A percentile compares a stretch with the other conserved stretches of the same genome.
Evolutionary conservation across 2,797 vertebrate genomes (phyloP).

Genomic region (Paguma larvata): DNA sequence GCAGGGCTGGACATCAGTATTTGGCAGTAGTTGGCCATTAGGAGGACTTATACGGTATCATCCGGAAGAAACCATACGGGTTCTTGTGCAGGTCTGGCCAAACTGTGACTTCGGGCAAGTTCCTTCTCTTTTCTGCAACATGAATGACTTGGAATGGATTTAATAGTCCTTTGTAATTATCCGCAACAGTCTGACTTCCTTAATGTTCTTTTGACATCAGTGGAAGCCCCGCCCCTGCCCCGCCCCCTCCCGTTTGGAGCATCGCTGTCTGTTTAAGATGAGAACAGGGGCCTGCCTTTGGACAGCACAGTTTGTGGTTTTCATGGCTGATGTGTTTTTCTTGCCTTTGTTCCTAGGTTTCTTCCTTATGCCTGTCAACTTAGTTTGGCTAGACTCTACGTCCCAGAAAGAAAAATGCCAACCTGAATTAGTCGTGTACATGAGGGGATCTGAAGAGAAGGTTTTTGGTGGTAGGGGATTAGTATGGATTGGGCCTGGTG

Average conservation of each 20-base stretch:
- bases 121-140: constrained; percentile 47
- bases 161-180: constrained; percentile 27
- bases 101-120: background rate
- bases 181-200: background rate
- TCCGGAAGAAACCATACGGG: background rate
- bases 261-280: constrained; percentile 62
- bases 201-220: constrained; percentile 44
- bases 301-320: constrained; percentile 66
- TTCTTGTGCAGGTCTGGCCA: background rate
- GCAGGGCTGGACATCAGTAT: background rate
- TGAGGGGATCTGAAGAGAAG: constrained; percentile 57
- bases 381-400: constrained; percentile 71
- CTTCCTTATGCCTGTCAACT: constrained; percentile 59
- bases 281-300: constrained; percentile 40
- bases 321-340: constrained; percentile 69
- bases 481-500: background rate
- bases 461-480: constrained; percentile 50
- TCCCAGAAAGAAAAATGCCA: constrained; percentile 73
- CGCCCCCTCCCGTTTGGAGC: background rate
- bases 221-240: background rate
- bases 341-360: constrained; percentile 73
- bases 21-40: constrained; percentile 36
- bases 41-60: background rate
- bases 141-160: constrained; percentile 49
- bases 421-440: constrained; percentile 62